phyloP scores from a whole-genome alignment of 1,140 invertebrate species.

The Pseudomyrmex pallidus region DNA sequence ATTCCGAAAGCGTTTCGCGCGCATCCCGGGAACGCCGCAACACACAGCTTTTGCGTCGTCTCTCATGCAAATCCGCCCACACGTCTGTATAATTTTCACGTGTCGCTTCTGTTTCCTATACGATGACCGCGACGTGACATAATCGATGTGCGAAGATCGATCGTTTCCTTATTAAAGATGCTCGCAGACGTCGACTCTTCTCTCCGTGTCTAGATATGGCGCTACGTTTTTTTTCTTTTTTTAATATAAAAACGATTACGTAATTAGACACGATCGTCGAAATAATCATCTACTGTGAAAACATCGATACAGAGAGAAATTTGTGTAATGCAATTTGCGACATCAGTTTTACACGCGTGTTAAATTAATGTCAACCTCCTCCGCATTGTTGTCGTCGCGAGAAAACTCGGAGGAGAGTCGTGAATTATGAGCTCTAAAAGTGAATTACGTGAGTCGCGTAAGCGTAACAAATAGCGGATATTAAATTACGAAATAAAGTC shows the following conservation, averaged over 20 bases:
- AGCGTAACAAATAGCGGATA: too few relatives aligned
- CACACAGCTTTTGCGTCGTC: constrained; percentile 15
- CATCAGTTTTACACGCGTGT: too few relatives aligned
- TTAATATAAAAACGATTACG: neutral
- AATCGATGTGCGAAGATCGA: constrained; percentile 6
- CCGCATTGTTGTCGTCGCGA: too few relatives aligned
- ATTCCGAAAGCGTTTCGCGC: constrained; percentile 39
- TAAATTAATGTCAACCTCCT: too few relatives aligned
- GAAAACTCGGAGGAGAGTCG: too few relatives aligned
- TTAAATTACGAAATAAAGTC: too few relatives aligned
- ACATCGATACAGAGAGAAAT: too few relatives aligned
- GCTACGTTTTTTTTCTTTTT: neutral
- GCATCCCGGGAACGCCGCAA: neutral
- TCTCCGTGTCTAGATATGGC: neutral
- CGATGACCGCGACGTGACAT: constrained; percentile 19
- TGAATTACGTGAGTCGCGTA: too few relatives aligned
- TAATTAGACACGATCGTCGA: neutral
- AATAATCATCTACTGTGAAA: too few relatives aligned
- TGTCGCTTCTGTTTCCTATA: constrained; percentile 26
- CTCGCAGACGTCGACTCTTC: neutral
- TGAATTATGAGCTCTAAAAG: too few relatives aligned
- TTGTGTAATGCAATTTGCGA: too few relatives aligned
- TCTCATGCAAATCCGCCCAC: constrained; percentile 18
- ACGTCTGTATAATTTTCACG: constrained; percentile 25
- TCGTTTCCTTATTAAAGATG: neutral